A percentile compares a stretch with the other conserved stretches of the same genome.
These are phyloP conservation scores for Neosilurus hyrtlii DNA, from an alignment of 2,797 vertebrate genomes.

Conservation along the genomic window DNA sequence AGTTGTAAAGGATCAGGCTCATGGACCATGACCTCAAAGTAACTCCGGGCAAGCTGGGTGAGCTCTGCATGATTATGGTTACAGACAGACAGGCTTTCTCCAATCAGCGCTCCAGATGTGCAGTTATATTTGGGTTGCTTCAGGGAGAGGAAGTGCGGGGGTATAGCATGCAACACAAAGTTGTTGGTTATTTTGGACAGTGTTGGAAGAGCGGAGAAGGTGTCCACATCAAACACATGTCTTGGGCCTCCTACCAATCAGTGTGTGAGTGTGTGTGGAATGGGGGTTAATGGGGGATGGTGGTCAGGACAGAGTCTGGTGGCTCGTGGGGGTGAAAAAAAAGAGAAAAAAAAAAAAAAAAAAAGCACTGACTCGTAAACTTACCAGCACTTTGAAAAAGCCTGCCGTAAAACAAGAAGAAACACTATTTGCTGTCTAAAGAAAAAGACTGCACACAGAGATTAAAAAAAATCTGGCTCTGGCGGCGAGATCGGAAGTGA, in stretches of 20 bases:
- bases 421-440: neutral
- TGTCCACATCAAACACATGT: conserved; percentile 43
- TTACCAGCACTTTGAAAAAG: neutral
- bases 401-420: neutral
- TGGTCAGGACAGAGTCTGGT: neutral
- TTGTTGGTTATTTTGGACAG: conserved; percentile 3
- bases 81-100: conserved; percentile 33
- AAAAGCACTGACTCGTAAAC: neutral
- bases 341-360: neutral
- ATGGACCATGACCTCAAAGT: conserved; percentile 31
- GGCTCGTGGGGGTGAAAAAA: conserved; percentile 2
- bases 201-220: neutral
- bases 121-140: conserved; percentile 39
- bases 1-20: conserved; percentile 20
- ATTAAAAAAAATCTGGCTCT: neutral
- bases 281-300: neutral
- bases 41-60: conserved; percentile 33
- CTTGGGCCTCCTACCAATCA: conserved; percentile 10
- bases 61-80: conserved; percentile 33
- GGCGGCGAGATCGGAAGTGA: conserved; percentile 13
- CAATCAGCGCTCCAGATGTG: conserved; percentile 53
- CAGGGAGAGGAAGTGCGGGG: conserved; percentile 37
- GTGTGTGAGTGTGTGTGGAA: neutral
- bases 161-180: conserved; percentile 18
- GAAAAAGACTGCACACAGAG: neutral